Conservation (phyloP, 1,140 invertebrate genomes). For the Cydia fagiglandana region DNA sequence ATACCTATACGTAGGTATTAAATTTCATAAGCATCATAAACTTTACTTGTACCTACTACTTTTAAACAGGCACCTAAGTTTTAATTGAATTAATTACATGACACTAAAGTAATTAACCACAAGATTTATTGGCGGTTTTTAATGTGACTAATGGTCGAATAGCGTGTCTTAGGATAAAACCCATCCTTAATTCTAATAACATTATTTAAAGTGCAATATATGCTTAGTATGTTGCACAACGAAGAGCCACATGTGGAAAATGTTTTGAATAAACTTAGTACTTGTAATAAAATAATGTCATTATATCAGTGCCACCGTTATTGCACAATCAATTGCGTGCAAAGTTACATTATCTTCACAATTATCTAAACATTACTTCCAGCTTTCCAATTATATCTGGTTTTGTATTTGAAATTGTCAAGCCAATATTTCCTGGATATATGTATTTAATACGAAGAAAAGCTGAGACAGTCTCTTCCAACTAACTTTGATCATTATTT, state of each 20-base stretch:
- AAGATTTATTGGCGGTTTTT: slow-evolving; percentile 11
- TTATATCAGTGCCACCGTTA: neutral
- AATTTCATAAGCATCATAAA: too few relatives aligned
- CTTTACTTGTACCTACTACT: too few relatives aligned
- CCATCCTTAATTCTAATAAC: neutral
- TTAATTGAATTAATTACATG: too few relatives aligned
- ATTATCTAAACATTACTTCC: neutral
- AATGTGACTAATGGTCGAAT: neutral
- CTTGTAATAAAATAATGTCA: too few relatives aligned
- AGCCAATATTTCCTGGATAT: too few relatives aligned
- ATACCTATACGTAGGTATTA: too few relatives aligned
- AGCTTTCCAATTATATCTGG: neutral
- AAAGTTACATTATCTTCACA: neutral
- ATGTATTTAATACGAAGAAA: too few relatives aligned
- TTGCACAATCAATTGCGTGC: neutral
- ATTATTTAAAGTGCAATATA: neutral
- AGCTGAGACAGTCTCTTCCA: too few relatives aligned
- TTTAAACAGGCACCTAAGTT: too few relatives aligned
- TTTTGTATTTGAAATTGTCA: neutral
- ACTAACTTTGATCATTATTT: too few relatives aligned
- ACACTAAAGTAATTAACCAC: neutral
- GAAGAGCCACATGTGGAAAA: neutral
- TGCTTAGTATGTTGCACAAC: neutral
- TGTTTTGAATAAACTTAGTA: slow-evolving; percentile 2
- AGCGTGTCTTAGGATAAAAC: neutral